These are phyloP conservation scores for Pteromalus puparum DNA, from an alignment of 1,140 invertebrate genomes.

Conservation along the genomic window DNA sequence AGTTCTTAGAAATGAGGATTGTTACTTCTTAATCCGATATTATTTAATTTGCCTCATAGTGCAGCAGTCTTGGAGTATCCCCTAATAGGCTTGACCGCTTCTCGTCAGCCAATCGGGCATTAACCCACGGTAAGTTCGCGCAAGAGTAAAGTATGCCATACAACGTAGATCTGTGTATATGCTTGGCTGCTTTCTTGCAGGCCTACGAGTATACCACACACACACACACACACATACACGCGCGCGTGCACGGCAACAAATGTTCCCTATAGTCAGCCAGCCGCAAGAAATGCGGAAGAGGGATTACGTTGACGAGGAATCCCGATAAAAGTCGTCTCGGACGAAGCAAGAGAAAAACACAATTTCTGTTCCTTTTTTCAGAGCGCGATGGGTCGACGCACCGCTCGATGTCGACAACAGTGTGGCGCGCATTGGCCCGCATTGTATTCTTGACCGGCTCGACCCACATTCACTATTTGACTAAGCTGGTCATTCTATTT, in stretches of 20 bases:
- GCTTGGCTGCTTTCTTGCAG: neutral
- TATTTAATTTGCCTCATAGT: neutral
- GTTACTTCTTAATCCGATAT: neutral
- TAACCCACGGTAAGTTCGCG: conserved; percentile 55
- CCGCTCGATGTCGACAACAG: neutral
- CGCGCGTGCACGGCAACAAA: too few species aligned
- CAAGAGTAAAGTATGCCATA: neutral
- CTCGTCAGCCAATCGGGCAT: conserved; percentile 56
- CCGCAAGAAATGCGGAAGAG: neutral
- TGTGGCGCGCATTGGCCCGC: neutral
- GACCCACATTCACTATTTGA: neutral
- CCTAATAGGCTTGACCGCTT: conserved; percentile 52
- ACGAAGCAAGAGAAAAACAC: conserved; percentile 13
- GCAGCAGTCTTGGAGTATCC: conserved; percentile 55
- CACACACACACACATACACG: neutral
- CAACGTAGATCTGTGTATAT: neutral
- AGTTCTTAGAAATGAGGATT: neutral
- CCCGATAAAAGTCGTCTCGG: conserved; percentile 19
- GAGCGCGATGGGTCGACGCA: neutral
- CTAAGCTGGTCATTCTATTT: neutral
- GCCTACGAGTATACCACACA: neutral
- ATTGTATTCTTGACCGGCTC: neutral
- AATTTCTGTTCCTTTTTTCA: neutral
- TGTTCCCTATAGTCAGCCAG: neutral
- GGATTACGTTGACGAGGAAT: conserved; percentile 51